A percentile compares a stretch with the other conserved stretches of the same genome.
These are phyloP conservation scores for Drosophila aldrichi DNA, from an alignment of 2,888 invertebrate species.

Conservation along the genomic window DNA sequence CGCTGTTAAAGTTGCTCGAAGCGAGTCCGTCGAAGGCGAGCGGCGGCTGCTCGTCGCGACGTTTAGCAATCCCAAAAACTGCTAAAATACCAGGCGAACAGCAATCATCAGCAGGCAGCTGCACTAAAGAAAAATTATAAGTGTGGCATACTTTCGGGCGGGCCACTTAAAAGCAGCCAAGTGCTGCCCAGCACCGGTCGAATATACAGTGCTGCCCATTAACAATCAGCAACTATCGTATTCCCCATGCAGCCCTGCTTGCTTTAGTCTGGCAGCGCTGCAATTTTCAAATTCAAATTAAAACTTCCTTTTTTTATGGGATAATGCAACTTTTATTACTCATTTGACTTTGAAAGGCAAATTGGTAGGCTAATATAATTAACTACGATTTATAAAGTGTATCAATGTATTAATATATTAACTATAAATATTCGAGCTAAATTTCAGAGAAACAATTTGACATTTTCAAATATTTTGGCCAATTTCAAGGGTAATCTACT, in stretches of 20 bases:
- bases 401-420: constrained; percentile 27
- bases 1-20: not conserved
- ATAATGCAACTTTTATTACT: not conserved
- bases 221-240: not conserved
- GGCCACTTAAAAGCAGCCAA: not conserved
- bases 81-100: constrained; percentile 38
- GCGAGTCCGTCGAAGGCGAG: not conserved
- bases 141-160: constrained; percentile 31
- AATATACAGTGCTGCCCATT: constrained; percentile 2
- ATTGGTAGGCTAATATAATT: not conserved
- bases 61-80: constrained; percentile 39
- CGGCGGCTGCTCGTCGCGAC: constrained; percentile 2
- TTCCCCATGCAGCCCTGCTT: not conserved
- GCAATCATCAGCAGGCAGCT: constrained; percentile 20
- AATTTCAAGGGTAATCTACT: constrained; percentile 34
- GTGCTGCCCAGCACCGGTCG: not conserved
- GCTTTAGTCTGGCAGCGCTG: not conserved
- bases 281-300: constrained; percentile 8
- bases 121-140: not conserved
- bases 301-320: not conserved
- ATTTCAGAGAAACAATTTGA: constrained; percentile 13
- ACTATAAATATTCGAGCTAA: constrained; percentile 38
- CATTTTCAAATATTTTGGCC: constrained; percentile 48
- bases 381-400: constrained; percentile 12
- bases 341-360: constrained; percentile 32